phyloP scores from a whole-genome alignment of 1,140 invertebrate genomes.

The Drosophila parabipectinata region DNA sequence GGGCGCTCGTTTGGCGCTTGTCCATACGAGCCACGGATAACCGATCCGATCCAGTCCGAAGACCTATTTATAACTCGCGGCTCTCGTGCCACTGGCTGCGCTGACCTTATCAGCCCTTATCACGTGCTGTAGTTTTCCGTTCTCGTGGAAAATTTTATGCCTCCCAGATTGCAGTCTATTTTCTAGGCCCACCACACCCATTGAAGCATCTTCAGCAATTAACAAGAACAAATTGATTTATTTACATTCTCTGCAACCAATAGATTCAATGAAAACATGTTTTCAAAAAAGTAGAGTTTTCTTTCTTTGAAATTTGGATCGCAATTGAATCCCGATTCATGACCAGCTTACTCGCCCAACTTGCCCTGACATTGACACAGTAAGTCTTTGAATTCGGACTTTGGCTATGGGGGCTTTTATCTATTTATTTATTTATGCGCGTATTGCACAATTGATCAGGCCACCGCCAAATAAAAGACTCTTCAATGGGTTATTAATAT shows the following conservation, averaged over 20 bases:
- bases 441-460: slow-evolving; percentile 63
- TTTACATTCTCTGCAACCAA: background rate
- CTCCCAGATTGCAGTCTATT: background rate
- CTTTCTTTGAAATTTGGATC: background rate
- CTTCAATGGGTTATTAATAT: slow-evolving; percentile 16
- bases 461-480: slow-evolving; percentile 35
- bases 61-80: slow-evolving; percentile 37
- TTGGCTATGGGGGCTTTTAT: slow-evolving; percentile 23
- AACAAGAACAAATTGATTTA: background rate
- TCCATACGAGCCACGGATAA: slow-evolving; percentile 43
- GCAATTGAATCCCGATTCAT: background rate
- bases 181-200: background rate
- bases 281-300: background rate
- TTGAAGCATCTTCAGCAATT: background rate
- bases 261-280: background rate
- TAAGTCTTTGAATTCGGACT: slow-evolving; percentile 47
- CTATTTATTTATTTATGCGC: slow-evolving; percentile 69
- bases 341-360: slow-evolving; percentile 55
- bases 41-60: slow-evolving; percentile 24
- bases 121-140: slow-evolving; percentile 79
- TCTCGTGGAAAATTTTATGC: slow-evolving; percentile 65
- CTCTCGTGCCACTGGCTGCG: slow-evolving; percentile 32
- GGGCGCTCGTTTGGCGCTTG: slow-evolving; percentile 53
- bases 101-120: slow-evolving; percentile 64
- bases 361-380: slow-evolving; percentile 75